Percentiles rank a stretch among this genome's conserved stretches.
Conservation (phyloP, 2,888 invertebrate genomes). For the Eremobia ochroleuca region DNA sequence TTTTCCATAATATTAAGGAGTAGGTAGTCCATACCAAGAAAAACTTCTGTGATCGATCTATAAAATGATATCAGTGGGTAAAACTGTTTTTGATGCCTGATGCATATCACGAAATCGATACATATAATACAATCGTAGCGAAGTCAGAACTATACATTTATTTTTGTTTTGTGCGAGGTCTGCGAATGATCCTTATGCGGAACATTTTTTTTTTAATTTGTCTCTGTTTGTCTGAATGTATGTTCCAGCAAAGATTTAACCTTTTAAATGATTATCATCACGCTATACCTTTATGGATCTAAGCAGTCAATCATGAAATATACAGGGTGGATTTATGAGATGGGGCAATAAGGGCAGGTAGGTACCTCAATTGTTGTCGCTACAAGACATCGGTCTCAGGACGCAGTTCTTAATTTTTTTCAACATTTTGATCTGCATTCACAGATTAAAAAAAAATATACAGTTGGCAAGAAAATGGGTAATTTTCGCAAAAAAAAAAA, state of each 20-base stretch:
- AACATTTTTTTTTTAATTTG: background rate
- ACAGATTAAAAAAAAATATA: no score
- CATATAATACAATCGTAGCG: background rate
- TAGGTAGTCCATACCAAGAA: background rate
- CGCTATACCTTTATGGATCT: no score
- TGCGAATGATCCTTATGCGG: background rate
- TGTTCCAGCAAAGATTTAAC: background rate
- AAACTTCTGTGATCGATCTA: background rate
- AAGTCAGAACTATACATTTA: background rate
- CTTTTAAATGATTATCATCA: no score
- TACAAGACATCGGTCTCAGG: no score
- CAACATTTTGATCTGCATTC: no score
- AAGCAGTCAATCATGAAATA: no score
- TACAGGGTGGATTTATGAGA: no score
- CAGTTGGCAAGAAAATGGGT: no score
- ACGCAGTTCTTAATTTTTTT: no score
- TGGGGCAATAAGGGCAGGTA: no score
- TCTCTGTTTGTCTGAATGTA: background rate
- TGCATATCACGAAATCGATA: background rate
- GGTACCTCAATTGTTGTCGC: no score
- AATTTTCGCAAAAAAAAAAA: no score
- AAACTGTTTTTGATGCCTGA: background rate
- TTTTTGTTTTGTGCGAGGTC: background rate
- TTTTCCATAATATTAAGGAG: constrained; percentile 25
- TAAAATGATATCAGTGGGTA: constrained; percentile 1